Evolutionary conservation across 2,888 invertebrate species (phyloP).

Genomic region (Leptinotarsa peninsularis): DNA sequence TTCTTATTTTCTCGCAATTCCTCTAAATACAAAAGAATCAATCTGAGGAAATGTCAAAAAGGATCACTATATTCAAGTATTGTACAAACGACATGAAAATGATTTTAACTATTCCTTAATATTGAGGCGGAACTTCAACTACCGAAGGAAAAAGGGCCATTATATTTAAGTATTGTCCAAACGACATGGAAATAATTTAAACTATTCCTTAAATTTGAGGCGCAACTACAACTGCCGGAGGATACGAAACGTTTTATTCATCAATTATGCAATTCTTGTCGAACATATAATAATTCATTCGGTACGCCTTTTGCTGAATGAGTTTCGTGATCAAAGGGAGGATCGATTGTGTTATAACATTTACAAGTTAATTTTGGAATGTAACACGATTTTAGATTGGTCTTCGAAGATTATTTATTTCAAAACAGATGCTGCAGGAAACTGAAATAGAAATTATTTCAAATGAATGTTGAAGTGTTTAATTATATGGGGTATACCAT

Average conservation of each 20-base stretch:
- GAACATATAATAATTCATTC: constrained; percentile 3
- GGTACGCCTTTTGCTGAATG: constrained; percentile 17
- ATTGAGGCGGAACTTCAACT: background rate
- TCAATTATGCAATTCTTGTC: constrained; percentile 3
- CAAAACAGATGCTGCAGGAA: no score
- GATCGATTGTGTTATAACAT: constrained; percentile 9
- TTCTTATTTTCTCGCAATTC: background rate
- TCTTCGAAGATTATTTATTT: background rate
- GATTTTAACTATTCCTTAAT: background rate
- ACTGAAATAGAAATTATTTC: no score
- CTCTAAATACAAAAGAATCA: background rate
- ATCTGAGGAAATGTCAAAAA: background rate
- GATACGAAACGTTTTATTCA: constrained; percentile 9
- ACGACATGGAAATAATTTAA: background rate
- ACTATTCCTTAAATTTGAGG: background rate
- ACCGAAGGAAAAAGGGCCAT: background rate
- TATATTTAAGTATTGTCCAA: background rate
- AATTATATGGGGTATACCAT: no score
- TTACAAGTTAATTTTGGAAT: constrained; percentile 21
- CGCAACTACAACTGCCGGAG: constrained; percentile 1
- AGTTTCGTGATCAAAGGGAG: constrained; percentile 26
- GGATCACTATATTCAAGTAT: background rate
- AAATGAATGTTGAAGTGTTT: no score
- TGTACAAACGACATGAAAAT: background rate
- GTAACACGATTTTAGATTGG: constrained; percentile 6